Evolutionary conservation across 2,113 vertebrate species (phyloP), one percentile per base, ranked within the genome.

Genomic region (Halcyon malimbica): DNA sequence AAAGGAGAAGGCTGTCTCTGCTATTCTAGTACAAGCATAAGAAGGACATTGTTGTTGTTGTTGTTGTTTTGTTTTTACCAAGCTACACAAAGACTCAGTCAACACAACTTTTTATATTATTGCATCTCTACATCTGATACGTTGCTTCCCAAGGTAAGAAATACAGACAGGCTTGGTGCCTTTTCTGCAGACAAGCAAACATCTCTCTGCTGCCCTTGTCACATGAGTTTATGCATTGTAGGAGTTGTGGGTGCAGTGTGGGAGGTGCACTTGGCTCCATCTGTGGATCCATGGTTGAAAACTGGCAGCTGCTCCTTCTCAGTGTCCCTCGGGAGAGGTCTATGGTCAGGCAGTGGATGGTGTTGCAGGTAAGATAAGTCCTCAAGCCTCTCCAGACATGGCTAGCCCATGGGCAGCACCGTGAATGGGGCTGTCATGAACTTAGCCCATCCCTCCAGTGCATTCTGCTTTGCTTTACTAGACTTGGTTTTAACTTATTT

Each of bases 1-100:
- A 42, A 67, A 95, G 71, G 50, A 70, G 90, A 80, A 86, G 5
- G 7, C 25, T 94, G 24, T 39, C 41, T 81, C n/a, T 90, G 53
- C 59, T 89, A 7, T 48, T 25, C 11, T 48, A 48, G 29, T 53
- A 20, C 16, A 56, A 78, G 25, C 50, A 7, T 37, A 83, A 31
- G 25, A 62, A 54, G 17, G 17, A 50, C 39, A 39, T 59, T 1
- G 4, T 4, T 4, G 10, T 46, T 7, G 16, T 25, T 46, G 35
- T 35, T 35, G 35, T 35, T 35, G 35, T 9, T 25, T 41, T 53
- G 10, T 39, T 51, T 11, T 11, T 8, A 5, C 29, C 20, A 35
- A 28, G 87, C 6, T 51, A 24, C 1, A 3, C 41, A 35, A 80
- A 82, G 28, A 13, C 13, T 65, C 28, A 14, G 11, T 79, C 57